Evolutionary conservation across 2,888 invertebrate genomes (phyloP), one percentile per base, ranked within the genome.

Genomic region (Odontothrips loti): DNA sequence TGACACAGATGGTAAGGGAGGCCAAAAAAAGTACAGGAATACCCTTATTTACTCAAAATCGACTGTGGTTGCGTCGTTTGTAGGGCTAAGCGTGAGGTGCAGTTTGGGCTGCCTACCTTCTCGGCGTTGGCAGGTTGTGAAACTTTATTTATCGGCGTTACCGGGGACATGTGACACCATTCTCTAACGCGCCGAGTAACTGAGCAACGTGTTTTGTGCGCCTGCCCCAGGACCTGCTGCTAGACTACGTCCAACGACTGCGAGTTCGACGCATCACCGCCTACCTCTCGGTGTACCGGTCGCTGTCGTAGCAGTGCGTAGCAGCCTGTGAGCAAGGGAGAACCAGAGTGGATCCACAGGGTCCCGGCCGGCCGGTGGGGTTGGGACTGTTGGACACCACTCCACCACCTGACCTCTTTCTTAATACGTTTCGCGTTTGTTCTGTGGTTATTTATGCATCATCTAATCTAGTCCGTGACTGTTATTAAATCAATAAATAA

Each of bases 161-260:
- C n/a, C n/a, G n/a, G n/a, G n/a, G n/a, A n/a, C n/a, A n/a, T n/a
- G n/a, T n/a, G n/a, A n/a, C n/a, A n/a, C n/a, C n/a, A n/a, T n/a
- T n/a, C n/a, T n/a, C n/a, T n/a, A n/a, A n/a, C n/a, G n/a, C n/a
- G n/a, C n/a, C n/a, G n/a, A n/a, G n/a, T n/a, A n/a, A n/a, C n/a
- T 43, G 34, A 43, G 34, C 6, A 43, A 43, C 34, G 34, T 43
- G 2, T 43, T 58, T n/a, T 15, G 0, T 58, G 0, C 58, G 17
- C 15, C 15, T 17, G 17, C 12, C 2, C 23, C 84, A 86, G 84
- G 84, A 85, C 29, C 84, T 85, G 80, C 84, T 88, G 6, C 82
- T 88, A 82, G 88, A 88, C 83, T 88, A 88, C 83, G 87, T 87
- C 4, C 88, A 87, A 82, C 84, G 88, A 43, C 85, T 88, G 82